These are phyloP conservation scores for Herpetotheres cachinnans DNA, from an alignment of 2,113 vertebrate genomes.

Conservation along the genomic window DNA sequence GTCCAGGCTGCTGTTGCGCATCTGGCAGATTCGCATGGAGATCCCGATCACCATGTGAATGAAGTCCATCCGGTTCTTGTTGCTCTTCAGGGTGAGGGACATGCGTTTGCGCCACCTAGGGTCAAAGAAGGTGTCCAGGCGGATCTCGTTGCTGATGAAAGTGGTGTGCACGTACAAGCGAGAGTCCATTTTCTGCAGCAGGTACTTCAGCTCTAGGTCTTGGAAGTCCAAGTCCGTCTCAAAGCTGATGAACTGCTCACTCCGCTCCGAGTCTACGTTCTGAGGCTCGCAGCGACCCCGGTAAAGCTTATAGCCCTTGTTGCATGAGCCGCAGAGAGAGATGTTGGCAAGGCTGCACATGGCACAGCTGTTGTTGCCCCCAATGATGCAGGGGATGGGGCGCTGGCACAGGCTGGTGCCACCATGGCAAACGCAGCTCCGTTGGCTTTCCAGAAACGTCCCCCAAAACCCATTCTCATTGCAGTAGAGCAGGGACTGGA, in stretches of 20 bases:
- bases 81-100: slow-evolving; percentile 99
- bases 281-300: slow-evolving; percentile 96
- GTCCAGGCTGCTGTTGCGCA: slow-evolving; percentile 97
- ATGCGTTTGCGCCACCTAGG: slow-evolving; percentile 98
- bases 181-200: slow-evolving; percentile 98
- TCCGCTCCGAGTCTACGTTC: slow-evolving; percentile 98
- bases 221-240: slow-evolving; percentile 99
- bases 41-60: slow-evolving; percentile 98
- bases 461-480: slow-evolving; percentile 99
- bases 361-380: slow-evolving; percentile 99
- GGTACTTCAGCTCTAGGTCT: slow-evolving; percentile 98
- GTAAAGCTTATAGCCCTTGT: slow-evolving; percentile 98
- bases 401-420: slow-evolving; percentile 94
- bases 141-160: slow-evolving; percentile 99
- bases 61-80: slow-evolving; percentile 99
- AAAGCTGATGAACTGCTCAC: slow-evolving; percentile 99
- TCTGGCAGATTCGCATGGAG: slow-evolving; percentile 99
- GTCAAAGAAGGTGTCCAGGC: slow-evolving; percentile 97
- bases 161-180: slow-evolving; percentile 97
- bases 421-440: slow-evolving; percentile 94
- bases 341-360: slow-evolving; percentile 99
- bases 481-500: slow-evolving; percentile 98
- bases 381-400: slow-evolving; percentile 95
- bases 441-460: slow-evolving; percentile 95
- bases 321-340: slow-evolving; percentile 97